These are phyloP conservation scores for Nomada hirtipes DNA, from an alignment of 2,888 invertebrate species.

Conservation along the genomic window DNA sequence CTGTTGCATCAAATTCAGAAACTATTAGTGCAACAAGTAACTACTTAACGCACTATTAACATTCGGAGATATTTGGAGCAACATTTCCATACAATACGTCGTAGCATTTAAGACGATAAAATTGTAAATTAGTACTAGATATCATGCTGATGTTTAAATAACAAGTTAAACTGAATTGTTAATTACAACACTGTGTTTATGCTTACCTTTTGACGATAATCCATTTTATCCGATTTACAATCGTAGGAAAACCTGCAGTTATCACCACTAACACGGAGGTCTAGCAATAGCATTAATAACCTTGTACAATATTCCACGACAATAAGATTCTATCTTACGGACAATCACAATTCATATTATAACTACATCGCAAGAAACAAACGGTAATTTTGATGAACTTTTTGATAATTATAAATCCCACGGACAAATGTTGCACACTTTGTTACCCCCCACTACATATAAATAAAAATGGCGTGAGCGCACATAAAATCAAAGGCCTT, in stretches of 20 bases:
- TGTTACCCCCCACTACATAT: constrained; percentile 67
- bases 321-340: constrained; percentile 25
- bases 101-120: background rate
- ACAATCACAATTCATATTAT: constrained; percentile 25
- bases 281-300: constrained; percentile 73
- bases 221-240: constrained; percentile 75
- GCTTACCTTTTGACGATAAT: constrained; percentile 79
- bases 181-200: constrained; percentile 4
- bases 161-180: background rate
- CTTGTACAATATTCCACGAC: constrained; percentile 44
- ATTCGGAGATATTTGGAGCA: constrained; percentile 7
- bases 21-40: background rate
- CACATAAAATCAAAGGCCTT: constrained; percentile 57
- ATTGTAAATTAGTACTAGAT: background rate
- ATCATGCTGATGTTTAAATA: background rate
- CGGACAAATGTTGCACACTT: constrained; percentile 58
- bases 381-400: constrained; percentile 38
- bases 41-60: background rate
- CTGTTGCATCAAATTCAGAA: background rate
- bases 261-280: constrained; percentile 69
- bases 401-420: constrained; percentile 49
- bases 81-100: constrained; percentile 2
- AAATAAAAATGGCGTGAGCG: constrained; percentile 73
- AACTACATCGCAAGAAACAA: constrained; percentile 49
- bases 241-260: constrained; percentile 72